phyloP scores from a whole-genome alignment of 2,797 vertebrate species.

The Psittacula derbiana region DNA sequence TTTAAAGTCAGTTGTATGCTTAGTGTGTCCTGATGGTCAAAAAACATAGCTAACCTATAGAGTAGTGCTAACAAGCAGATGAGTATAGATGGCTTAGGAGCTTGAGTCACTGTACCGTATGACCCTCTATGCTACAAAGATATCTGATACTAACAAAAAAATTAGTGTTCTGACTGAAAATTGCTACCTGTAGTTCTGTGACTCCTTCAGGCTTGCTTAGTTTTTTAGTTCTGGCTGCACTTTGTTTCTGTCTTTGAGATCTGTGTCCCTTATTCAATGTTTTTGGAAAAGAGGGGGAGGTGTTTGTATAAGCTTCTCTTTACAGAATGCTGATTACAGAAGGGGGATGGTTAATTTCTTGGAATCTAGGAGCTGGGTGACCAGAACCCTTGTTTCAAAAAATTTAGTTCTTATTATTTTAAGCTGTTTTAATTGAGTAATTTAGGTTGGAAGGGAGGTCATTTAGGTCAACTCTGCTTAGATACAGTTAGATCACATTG shows the following conservation, averaged over 20 bases:
- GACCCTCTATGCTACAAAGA: background rate
- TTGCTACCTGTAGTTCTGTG: background rate
- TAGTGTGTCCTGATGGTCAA: background rate
- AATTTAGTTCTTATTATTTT: background rate
- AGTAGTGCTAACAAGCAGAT: background rate
- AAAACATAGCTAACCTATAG: background rate
- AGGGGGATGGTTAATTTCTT: background rate
- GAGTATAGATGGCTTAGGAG: background rate
- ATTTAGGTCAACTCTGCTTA: background rate
- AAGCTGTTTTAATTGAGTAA: background rate
- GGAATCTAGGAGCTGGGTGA: background rate
- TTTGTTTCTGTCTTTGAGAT: background rate
- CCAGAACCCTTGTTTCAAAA: background rate
- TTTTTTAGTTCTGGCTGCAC: background rate
- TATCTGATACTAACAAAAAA: background rate
- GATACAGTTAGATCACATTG: background rate
- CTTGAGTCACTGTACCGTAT: background rate
- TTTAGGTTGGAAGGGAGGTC: background rate
- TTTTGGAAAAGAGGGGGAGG: background rate
- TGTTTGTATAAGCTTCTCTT: background rate
- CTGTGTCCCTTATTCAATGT: background rate
- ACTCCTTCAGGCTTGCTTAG: background rate
- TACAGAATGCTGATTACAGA: background rate
- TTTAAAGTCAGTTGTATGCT: background rate
- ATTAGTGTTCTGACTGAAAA: background rate